phyloP scores from a whole-genome alignment of 37 sponge, comb jelly and placozoan genomes.

The Aplysina aerophoba region DNA sequence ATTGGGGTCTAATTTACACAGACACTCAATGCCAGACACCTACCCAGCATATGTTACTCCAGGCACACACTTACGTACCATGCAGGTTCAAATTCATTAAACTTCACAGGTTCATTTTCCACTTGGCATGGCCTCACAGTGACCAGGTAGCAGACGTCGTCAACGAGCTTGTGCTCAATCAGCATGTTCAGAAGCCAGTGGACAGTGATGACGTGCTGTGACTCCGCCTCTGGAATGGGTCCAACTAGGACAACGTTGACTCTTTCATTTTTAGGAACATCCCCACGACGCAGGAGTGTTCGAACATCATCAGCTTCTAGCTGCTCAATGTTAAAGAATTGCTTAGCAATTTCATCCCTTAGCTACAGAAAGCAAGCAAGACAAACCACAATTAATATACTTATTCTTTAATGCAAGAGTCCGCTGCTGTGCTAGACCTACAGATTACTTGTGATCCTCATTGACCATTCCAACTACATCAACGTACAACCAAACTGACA shows the following conservation, averaged over 20 bases:
- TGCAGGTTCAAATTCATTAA: slow-evolving; percentile 7
- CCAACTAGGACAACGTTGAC: slow-evolving; percentile 8
- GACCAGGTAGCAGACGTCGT: neutral
- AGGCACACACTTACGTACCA: neutral
- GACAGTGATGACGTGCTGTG: neutral
- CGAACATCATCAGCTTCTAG: neutral
- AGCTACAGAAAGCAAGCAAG: no score
- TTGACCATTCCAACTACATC: no score
- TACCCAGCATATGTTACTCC: no score
- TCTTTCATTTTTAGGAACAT: neutral
- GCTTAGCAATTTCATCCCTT: no score
- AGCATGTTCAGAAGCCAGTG: neutral
- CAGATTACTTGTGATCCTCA: no score
- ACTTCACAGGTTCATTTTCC: neutral
- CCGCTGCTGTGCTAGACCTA: no score
- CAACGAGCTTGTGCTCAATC: neutral
- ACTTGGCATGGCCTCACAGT: neutral
- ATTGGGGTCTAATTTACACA: no score
- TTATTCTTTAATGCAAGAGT: no score
- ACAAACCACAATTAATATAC: no score
- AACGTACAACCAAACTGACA: no score
- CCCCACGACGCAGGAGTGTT: no score
- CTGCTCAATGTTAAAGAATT: neutral
- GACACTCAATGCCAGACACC: no score
- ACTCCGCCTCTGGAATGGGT: neutral